Evolutionary conservation across 2,113 vertebrate genomes (phyloP), one percentile per base, ranked within the genome.

Genomic region (Phalacrocorax brasilianus): DNA sequence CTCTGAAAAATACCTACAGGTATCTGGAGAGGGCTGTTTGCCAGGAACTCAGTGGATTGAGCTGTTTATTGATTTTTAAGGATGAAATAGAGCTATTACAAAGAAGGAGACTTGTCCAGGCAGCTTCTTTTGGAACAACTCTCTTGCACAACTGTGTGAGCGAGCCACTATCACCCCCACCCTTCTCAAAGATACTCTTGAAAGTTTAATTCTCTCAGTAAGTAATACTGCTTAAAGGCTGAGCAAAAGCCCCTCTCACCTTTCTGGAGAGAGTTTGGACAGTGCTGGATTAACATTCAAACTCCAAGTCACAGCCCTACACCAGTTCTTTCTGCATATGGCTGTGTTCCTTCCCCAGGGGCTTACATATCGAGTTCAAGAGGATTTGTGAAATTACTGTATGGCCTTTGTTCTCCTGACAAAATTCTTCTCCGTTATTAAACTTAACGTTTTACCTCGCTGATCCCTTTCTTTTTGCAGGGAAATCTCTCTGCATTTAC

Each of bases 1-100:
- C 88, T 94, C 85, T 72, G 65, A 91, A 95, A 96, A 97, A 97
- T 96, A 82, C 93, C 95, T 90, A 61, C 94, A 84, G 85, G 85
- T 94, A 94, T 72, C 88, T 94, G 87, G 95, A 89, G 91, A 94
- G 30, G 90, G 67, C 79, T 32, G 44, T 70, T 82, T 74, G 84
- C 75, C 91, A 92, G 73, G 50, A 91, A 35, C 79, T 83, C 49
- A 21, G 38, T 65, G 84, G 76, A 90, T 85, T 63, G 91, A 93
- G 89, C 81, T 92, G 65, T 94, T 58, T 71, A 80, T 95, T 95
- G 87, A 95, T 97, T 97, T 97, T 88, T 88, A 56, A 71, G 66
- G 53, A 42, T 70, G 53, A 91, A 92, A 89, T 59, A 56, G 56
- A 87, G 66, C 71, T 56, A 40, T 87, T 90, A 49, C 59, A 76